These are phyloP conservation scores for Istiophorus platypterus DNA, from an alignment of 2,113 vertebrate genomes.

Conservation along the genomic window DNA sequence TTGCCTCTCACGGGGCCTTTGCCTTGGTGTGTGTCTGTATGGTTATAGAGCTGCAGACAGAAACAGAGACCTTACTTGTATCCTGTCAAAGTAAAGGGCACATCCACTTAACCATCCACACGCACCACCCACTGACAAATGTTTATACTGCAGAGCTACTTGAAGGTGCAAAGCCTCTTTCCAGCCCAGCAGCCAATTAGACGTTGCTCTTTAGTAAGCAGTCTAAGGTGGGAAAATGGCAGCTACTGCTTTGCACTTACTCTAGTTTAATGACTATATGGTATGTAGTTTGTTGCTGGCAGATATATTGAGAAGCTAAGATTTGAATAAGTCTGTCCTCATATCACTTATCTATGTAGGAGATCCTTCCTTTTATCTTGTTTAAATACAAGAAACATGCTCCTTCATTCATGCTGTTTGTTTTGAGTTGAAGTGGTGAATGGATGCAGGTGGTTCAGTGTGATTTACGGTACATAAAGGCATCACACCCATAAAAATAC, in stretches of 20 bases:
- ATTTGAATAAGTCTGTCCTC: neutral
- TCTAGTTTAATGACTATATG: neutral
- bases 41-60: constrained; percentile 4
- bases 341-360: no score
- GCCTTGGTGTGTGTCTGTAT: neutral
- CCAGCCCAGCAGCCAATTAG: constrained; percentile 3
- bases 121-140: neutral
- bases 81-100: constrained; percentile 56
- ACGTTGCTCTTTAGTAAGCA: constrained; percentile 4
- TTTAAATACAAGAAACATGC: neutral
- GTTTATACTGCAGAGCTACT: neutral
- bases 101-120: constrained; percentile 3
- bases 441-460: neutral
- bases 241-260: neutral
- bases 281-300: neutral
- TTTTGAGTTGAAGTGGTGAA: constrained; percentile 2
- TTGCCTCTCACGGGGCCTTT: neutral
- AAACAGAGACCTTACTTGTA: constrained; percentile 17
- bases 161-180: neutral
- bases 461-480: neutral
- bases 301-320: neutral
- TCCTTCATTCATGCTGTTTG: neutral
- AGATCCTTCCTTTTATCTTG: neutral
- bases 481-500: neutral
- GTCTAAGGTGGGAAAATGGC: neutral